A percentile compares a stretch with the other conserved stretches of the same genome.
Conservation (phyloP, 2,113 vertebrate species). For the Myotis brandtii region DNA sequence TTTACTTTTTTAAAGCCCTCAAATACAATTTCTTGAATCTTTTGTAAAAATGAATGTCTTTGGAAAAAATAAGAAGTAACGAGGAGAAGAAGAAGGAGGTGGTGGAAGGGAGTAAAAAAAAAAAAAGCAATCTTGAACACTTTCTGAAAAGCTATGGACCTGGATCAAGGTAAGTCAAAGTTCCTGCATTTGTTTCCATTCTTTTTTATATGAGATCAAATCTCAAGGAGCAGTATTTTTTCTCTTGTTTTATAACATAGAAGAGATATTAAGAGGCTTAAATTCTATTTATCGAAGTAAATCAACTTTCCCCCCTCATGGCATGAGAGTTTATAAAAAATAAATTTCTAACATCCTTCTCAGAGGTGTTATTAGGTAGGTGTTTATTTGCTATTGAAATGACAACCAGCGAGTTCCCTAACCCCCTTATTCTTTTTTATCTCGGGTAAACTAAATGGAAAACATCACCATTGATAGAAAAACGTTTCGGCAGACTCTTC, state of each 20-base stretch:
- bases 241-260: neutral
- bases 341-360: conserved; percentile 20
- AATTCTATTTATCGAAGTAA: neutral
- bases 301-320: neutral
- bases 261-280: neutral
- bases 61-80: neutral
- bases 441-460: conserved; percentile 63
- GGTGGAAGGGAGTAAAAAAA: neutral
- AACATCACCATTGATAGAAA: conserved; percentile 38
- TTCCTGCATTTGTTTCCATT: neutral
- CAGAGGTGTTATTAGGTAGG: conserved; percentile 24
- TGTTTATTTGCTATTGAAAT: conserved; percentile 70
- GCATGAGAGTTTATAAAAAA: conserved; percentile 19
- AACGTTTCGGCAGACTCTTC: conserved; percentile 39
- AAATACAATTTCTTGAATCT: neutral
- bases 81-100: neutral
- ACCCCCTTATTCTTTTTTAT: conserved; percentile 55
- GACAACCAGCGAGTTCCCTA: neutral
- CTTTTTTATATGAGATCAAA: neutral
- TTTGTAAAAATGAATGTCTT: neutral
- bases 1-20: neutral
- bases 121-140: fast-evolving
- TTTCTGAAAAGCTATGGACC: neutral
- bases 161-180: neutral
- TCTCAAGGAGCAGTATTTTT: neutral